Evolutionary conservation across 2,888 invertebrate genomes (phyloP), one percentile per base, ranked within the genome.

Genomic region (Hyposoter dolosus): DNA sequence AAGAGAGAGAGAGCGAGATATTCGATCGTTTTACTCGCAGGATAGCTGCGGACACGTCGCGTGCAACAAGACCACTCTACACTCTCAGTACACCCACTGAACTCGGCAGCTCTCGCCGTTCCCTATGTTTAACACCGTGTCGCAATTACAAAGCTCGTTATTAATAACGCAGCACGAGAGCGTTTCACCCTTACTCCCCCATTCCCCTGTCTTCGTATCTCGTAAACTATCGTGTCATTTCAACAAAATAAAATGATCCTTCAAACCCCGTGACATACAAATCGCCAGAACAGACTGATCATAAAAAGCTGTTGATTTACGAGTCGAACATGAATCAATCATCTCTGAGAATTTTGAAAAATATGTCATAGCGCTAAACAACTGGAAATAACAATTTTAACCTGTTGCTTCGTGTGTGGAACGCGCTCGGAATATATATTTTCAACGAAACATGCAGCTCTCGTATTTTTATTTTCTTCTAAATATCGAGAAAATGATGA

Each of bases 61-160:
- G 88, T 88, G 88, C 82, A 87, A 68, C 83, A 72, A 84, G 82
- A 72, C 47, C 76, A 45, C 66, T 15, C 66, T 65, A 53, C 50
- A 28, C 80, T 15, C 45, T 72, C 72, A 10, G 60, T 84, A 87
- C 88, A 87, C 87, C 87, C 88, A 88, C 83, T 78, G 86, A 72
- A 68, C 77, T 75, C 80, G 83, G 23, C 76, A 43, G 72, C 45
- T 43, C 82, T 50, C 50, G 40, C 45, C 43, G 77, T 53, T 82
- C 87, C 75, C 88, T 84, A 80, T 87, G 82, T 88, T 88, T 88
- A 87, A 88, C 86, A 87, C 86, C 87, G 86, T 87, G 86, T 88
- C 87, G 87, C 88, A 87, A 88, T 88, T 88, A 88, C 87, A 86
- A 86, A 87, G 86, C 87, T 88, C 87, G 86, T 88, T 87, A 88